phyloP scores from a whole-genome alignment of 2,113 vertebrate species.

The Oplegnathus fasciatus region DNA sequence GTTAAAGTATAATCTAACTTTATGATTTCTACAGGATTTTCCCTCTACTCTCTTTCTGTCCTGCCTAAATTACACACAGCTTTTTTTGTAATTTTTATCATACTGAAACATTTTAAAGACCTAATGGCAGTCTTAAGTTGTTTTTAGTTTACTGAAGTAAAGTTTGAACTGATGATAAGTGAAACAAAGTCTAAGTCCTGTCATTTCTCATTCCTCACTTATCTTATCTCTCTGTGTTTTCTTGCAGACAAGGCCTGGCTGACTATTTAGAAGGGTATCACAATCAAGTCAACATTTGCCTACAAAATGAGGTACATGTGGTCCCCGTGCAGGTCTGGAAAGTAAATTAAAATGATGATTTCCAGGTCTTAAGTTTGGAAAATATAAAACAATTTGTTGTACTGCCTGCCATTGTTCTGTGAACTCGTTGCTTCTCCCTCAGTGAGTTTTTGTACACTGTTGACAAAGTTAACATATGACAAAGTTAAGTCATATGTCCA shows the following conservation, averaged over 20 bases:
- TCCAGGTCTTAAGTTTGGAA: constrained; percentile 1
- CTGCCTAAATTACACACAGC: not conserved
- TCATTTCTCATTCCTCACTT: not conserved
- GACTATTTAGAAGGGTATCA: constrained; percentile 92
- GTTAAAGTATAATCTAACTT: not conserved
- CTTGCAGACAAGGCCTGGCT: constrained; percentile 89
- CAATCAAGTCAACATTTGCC: constrained; percentile 88
- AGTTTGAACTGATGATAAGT: not conserved
- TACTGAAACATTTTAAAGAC: not conserved
- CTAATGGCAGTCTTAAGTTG: not conserved
- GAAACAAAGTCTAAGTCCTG: not conserved
- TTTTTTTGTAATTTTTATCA: not conserved
- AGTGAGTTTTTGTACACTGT: not conserved
- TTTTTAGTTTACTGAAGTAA: not conserved
- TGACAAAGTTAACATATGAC: not conserved
- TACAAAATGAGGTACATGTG: constrained; percentile 89
- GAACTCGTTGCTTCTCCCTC: not conserved
- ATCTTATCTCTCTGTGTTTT: constrained; percentile 8
- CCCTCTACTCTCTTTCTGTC: not conserved
- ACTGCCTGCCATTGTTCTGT: not conserved
- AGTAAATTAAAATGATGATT: not conserved
- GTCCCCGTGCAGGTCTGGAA: not conserved
- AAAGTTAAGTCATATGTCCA: not conserved
- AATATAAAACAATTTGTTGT: not conserved
- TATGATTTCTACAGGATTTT: not conserved